phyloP scores from a whole-genome alignment of 2,888 invertebrate species.

The Epistrophe grossulariae region DNA sequence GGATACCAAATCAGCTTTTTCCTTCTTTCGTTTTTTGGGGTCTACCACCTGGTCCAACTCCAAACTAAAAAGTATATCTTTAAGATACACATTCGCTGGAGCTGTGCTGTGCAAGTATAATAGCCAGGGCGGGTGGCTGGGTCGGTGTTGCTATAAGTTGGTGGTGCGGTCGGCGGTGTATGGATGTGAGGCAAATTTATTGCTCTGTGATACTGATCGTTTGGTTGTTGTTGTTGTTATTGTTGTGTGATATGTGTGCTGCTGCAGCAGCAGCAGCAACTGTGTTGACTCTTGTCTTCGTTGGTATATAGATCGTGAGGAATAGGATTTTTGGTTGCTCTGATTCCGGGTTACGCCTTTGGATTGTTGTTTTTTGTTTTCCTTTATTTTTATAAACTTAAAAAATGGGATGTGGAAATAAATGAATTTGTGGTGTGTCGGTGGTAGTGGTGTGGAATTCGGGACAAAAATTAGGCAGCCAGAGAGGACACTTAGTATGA shows the following conservation, averaged over 20 bases:
- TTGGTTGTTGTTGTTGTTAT: conserved; percentile 50
- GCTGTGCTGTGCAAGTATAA: too few species aligned
- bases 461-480: conserved; percentile 42
- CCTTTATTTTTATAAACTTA: background rate
- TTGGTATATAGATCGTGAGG: conserved; percentile 62
- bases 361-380: conserved; percentile 25
- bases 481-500: conserved; percentile 32
- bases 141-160: conserved; percentile 1
- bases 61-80: conserved; percentile 48
- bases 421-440: conserved; percentile 7
- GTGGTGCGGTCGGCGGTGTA: background rate
- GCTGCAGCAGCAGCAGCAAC: conserved; percentile 44
- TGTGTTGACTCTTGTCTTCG: conserved; percentile 35
- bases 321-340: conserved; percentile 62
- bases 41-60: conserved; percentile 67
- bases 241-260: conserved; percentile 56
- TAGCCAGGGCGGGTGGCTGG: conserved; percentile 16
- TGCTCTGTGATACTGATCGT: conserved; percentile 65
- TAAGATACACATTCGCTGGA: conserved; percentile 53
- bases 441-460: conserved; percentile 23
- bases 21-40: conserved; percentile 41
- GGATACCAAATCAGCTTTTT: conserved; percentile 56
- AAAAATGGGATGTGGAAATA: conserved; percentile 25
- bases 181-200: conserved; percentile 64
- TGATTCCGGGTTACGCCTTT: conserved; percentile 75